These are phyloP conservation scores for Thymelicus lineola DNA, from an alignment of 2,888 invertebrate species.

Conservation along the genomic window DNA sequence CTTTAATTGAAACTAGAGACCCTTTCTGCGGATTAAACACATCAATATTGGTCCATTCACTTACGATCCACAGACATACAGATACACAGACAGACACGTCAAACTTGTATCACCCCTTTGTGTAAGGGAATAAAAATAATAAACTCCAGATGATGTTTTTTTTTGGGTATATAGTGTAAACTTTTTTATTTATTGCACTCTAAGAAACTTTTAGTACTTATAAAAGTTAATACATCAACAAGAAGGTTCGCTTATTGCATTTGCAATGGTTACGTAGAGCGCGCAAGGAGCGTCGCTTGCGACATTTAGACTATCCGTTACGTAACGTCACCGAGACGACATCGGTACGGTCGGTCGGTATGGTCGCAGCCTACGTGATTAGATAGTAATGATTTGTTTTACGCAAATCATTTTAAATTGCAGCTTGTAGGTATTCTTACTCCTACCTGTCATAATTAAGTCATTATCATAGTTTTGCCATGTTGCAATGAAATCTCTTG, in stretches of 20 bases:
- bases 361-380: constrained; percentile 41
- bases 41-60: too few species aligned
- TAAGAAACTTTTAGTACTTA: neutral
- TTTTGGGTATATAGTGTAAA: too few species aligned
- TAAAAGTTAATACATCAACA: constrained; percentile 5
- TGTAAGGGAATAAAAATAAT: too few species aligned
- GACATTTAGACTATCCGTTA: constrained; percentile 74
- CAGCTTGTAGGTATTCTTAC: neutral
- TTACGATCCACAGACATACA: too few species aligned
- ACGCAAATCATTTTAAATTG: constrained; percentile 26
- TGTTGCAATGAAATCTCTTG: neutral
- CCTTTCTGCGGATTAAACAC: too few species aligned
- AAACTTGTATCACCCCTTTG: too few species aligned
- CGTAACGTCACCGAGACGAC: constrained; percentile 43
- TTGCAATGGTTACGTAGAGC: constrained; percentile 30
- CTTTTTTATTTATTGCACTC: too few species aligned
- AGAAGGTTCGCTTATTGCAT: constrained; percentile 31
- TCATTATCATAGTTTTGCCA: neutral
- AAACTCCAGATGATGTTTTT: too few species aligned
- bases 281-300: constrained; percentile 57
- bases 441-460: neutral
- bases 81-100: too few species aligned
- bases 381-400: constrained; percentile 21
- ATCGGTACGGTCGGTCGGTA: constrained; percentile 42
- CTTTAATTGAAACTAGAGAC: too few species aligned